Conservation (phyloP, 1,140 invertebrate species). For the Meloidogyne hapla region DNA sequence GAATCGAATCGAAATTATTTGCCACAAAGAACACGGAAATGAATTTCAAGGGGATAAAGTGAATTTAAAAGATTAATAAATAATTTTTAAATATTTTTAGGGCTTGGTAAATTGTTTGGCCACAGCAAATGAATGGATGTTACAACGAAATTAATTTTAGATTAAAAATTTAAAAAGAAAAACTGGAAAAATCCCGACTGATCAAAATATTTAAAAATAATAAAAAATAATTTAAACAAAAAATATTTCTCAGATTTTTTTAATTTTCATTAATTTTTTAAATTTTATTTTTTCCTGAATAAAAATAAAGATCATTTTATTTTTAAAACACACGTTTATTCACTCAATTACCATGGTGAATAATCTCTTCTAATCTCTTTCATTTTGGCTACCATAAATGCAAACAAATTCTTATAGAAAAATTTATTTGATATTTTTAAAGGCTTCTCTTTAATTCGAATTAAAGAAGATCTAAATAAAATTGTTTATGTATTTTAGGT, state of each 20-base stretch:
- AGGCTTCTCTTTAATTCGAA: not conserved
- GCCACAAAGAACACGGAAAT: conserved; percentile 16
- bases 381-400: not conserved
- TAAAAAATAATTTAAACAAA: too few relatives aligned
- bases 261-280: too few relatives aligned
- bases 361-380: conserved; percentile 6
- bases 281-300: not conserved
- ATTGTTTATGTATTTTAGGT: too few relatives aligned
- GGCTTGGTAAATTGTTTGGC: conserved; percentile 24
- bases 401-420: not conserved
- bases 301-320: not conserved
- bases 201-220: too few relatives aligned
- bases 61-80: not conserved
- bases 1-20: conserved; percentile 33
- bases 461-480: too few relatives aligned
- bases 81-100: not conserved
- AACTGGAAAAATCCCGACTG: too few relatives aligned
- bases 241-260: too few relatives aligned
- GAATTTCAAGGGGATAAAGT: conserved; percentile 30
- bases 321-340: not conserved
- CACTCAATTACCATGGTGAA: not conserved
- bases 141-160: not conserved
- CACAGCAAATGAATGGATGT: conserved; percentile 15
- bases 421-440: not conserved
- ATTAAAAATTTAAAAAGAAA: not conserved